These are phyloP conservation scores for Lampropteryx suffumata DNA, from an alignment of 2,888 invertebrate genomes.

Conservation along the genomic window DNA sequence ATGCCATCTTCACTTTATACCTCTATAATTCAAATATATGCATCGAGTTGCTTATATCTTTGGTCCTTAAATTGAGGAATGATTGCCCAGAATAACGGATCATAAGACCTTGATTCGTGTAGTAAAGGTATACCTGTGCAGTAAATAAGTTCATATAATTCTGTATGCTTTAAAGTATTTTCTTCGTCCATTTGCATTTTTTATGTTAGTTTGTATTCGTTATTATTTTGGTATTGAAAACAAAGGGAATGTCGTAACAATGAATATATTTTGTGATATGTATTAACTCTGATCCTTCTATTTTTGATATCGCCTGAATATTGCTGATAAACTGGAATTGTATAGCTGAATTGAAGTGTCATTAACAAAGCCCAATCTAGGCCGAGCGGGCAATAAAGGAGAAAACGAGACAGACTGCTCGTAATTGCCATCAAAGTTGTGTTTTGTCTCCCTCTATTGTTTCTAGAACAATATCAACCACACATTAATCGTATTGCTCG, in stretches of 20 bases:
- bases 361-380: too few species aligned
- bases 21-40: neutral
- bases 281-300: slow-evolving; percentile 79
- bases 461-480: neutral
- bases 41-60: too few species aligned
- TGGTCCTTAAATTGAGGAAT: too few species aligned
- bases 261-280: slow-evolving; percentile 83
- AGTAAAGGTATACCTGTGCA: too few species aligned
- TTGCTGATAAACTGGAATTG: slow-evolving; percentile 72
- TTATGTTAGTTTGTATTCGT: slow-evolving; percentile 1
- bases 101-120: too few species aligned
- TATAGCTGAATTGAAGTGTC: slow-evolving; percentile 56
- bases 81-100: too few species aligned
- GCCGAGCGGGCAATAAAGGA: too few species aligned
- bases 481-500: neutral
- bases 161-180: neutral
- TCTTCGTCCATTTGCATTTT: neutral
- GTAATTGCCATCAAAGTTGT: neutral
- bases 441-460: too few species aligned
- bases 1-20: slow-evolving; percentile 50
- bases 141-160: too few species aligned
- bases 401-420: too few species aligned
- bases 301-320: slow-evolving; percentile 81
- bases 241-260: slow-evolving; percentile 67
- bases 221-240: slow-evolving; percentile 68